These are phyloP conservation scores for Porites divaricata DNA, from an alignment of 92 coral and sea anemone genomes.

Conservation along the genomic window DNA sequence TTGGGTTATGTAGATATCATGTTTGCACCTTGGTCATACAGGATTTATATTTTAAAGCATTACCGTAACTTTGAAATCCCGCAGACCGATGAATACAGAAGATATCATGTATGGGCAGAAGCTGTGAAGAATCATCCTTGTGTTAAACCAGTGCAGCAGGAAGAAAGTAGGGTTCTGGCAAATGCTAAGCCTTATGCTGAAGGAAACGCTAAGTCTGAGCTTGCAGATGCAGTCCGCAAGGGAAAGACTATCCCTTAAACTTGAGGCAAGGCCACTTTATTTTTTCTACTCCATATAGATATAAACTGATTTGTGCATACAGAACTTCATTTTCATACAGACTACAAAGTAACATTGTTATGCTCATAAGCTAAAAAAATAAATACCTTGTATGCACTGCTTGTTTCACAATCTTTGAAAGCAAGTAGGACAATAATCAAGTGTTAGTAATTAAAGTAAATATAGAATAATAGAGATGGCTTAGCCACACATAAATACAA, in stretches of 20 bases:
- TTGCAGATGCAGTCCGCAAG: slow-evolving; percentile 57
- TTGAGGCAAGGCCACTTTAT: neutral
- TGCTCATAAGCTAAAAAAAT: too few relatives aligned
- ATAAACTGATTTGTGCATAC: too few relatives aligned
- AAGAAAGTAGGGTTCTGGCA: slow-evolving; percentile 29
- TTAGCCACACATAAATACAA: too few relatives aligned
- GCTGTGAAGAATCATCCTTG: slow-evolving; percentile 71
- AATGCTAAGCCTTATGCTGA: slow-evolving; percentile 37
- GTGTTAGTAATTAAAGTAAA: too few relatives aligned
- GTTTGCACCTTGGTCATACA: slow-evolving; percentile 75
- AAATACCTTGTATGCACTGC: too few relatives aligned
- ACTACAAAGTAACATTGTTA: too few relatives aligned
- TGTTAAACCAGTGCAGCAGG: slow-evolving; percentile 47
- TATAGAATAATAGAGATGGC: too few relatives aligned
- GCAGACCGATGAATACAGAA: slow-evolving; percentile 51
- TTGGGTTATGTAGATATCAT: slow-evolving; percentile 81
- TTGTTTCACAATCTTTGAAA: too few relatives aligned
- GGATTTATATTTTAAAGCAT: slow-evolving; percentile 64
- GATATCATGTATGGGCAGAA: slow-evolving; percentile 71
- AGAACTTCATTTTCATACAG: too few relatives aligned
- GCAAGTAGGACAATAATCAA: too few relatives aligned
- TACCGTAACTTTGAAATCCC: slow-evolving; percentile 76
- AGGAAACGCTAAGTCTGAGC: slow-evolving; percentile 55
- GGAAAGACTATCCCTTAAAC: slow-evolving; percentile 33
- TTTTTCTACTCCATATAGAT: neutral